These are phyloP conservation scores for Pachypeltis micranthus DNA, from an alignment of 1,140 invertebrate genomes.

Conservation along the genomic window DNA sequence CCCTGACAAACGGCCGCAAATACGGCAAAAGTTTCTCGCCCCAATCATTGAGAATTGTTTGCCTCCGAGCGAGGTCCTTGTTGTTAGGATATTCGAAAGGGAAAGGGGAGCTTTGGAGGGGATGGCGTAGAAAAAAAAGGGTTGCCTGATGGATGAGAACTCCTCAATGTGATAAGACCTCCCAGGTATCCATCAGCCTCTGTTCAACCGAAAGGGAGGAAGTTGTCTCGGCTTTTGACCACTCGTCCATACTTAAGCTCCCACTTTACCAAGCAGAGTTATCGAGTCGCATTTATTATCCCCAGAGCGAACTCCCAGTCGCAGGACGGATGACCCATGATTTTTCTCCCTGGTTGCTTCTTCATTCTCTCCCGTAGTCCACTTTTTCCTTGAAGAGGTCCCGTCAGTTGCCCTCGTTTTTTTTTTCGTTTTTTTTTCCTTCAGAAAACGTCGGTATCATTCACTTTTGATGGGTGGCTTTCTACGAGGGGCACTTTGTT, in stretches of 20 bases:
- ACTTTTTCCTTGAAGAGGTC: too few species aligned
- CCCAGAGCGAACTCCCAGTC: neutral
- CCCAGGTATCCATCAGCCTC: conserved; percentile 10
- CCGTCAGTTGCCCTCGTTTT: too few species aligned
- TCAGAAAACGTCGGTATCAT: too few species aligned
- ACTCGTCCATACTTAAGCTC: conserved; percentile 13
- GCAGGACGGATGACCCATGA: conserved; percentile 12
- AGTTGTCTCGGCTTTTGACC: conserved; percentile 11
- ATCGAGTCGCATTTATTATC: conserved; percentile 11
- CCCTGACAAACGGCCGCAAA: too few species aligned
- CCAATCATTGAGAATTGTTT: too few species aligned
- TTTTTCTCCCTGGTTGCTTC: conserved; percentile 12
- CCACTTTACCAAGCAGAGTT: neutral
- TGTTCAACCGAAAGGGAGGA: neutral
- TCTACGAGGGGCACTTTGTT: too few species aligned
- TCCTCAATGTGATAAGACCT: conserved; percentile 11
- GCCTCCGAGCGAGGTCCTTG: too few species aligned
- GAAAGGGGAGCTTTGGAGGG: too few species aligned
- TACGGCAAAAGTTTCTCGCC: too few species aligned
- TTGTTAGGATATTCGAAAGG: too few species aligned
- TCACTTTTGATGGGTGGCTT: too few species aligned
- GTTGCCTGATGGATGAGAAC: conserved; percentile 5
- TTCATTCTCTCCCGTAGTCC: conserved; percentile 2
- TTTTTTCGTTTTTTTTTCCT: too few species aligned
- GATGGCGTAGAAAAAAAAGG: neutral